A percentile compares a stretch with the other conserved stretches of the same genome.
Conservation (phyloP, 2,113 vertebrate genomes). For the Amblyopsis rosae region DNA sequence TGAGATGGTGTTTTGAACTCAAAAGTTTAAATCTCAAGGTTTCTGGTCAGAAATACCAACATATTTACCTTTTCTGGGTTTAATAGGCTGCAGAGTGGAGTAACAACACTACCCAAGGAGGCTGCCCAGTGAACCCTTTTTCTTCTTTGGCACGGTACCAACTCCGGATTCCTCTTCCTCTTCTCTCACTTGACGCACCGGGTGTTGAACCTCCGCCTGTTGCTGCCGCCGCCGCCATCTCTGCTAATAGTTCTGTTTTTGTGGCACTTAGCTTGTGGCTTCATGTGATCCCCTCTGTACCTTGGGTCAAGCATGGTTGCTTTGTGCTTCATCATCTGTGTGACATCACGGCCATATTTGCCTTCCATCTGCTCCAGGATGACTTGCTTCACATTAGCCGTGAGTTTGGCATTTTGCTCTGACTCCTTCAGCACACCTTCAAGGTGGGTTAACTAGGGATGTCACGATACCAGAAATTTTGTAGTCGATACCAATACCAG, state of each 20-base stretch:
- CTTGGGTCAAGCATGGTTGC: conserved; percentile 6
- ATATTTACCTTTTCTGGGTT: background rate
- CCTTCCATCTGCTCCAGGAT: conserved; percentile 7
- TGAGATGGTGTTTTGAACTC: too few relatives aligned
- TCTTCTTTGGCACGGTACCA: background rate
- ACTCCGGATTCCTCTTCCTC: background rate
- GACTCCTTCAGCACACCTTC: conserved; percentile 10
- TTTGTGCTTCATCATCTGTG: background rate
- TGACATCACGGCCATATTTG: conserved; percentile 1
- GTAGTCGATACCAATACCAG: too few relatives aligned
- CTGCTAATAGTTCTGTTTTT: conserved; percentile 1
- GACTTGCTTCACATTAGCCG: conserved; percentile 4
- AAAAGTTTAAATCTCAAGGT: too few relatives aligned
- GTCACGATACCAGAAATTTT: too few relatives aligned
- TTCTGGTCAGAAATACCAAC: too few relatives aligned
- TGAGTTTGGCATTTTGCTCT: background rate
- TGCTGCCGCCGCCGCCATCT: conserved; percentile 2
- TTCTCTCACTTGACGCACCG: background rate
- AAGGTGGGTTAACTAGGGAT: conserved; percentile 1
- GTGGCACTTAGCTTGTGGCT: background rate
- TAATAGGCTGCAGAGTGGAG: conserved; percentile 9
- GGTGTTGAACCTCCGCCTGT: conserved; percentile 2
- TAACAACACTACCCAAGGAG: conserved; percentile 5
- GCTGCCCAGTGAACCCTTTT: background rate
- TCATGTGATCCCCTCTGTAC: conserved; percentile 16